phyloP scores from a whole-genome alignment of 2,113 vertebrate genomes.

The Pithys albifrons region DNA sequence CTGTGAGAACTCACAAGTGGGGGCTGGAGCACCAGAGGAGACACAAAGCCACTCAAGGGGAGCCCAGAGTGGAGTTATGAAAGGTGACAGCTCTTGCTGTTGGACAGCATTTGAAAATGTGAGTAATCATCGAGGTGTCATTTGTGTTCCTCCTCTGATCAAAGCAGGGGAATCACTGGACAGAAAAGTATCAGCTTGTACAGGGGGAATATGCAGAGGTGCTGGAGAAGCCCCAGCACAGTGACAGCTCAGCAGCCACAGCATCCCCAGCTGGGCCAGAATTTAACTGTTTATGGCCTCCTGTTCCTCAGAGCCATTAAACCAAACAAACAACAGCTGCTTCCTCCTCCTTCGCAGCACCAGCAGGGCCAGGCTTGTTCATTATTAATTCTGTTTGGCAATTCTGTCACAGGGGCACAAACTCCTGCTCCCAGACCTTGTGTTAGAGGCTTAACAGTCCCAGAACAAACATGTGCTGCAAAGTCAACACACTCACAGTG shows the following conservation, averaged over 20 bases:
- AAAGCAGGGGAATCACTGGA: neutral
- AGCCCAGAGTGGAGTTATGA: neutral
- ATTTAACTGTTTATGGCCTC: constrained; percentile 47
- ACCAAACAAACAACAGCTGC: constrained; percentile 49
- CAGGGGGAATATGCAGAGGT: neutral
- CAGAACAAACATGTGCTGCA: neutral
- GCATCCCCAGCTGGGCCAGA: constrained; percentile 18
- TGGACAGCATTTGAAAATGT: constrained; percentile 50
- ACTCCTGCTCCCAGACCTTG: neutral
- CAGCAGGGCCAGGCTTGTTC: neutral
- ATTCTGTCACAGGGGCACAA: neutral
- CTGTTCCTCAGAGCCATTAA: neutral
- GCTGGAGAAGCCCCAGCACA: neutral
- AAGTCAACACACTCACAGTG: accelerated
- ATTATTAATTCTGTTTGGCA: neutral
- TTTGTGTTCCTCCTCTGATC: neutral
- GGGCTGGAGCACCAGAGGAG: neutral
- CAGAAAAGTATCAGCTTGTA: neutral
- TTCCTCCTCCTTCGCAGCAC: neutral
- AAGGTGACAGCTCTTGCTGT: constrained; percentile 39
- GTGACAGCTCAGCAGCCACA: neutral
- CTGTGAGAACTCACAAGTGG: neutral
- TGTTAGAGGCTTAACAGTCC: neutral
- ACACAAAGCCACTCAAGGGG: neutral
- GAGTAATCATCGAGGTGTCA: constrained; percentile 67